These are phyloP conservation scores for Acromyrmex heyeri DNA, from an alignment of 1,140 invertebrate genomes.

Conservation along the genomic window DNA sequence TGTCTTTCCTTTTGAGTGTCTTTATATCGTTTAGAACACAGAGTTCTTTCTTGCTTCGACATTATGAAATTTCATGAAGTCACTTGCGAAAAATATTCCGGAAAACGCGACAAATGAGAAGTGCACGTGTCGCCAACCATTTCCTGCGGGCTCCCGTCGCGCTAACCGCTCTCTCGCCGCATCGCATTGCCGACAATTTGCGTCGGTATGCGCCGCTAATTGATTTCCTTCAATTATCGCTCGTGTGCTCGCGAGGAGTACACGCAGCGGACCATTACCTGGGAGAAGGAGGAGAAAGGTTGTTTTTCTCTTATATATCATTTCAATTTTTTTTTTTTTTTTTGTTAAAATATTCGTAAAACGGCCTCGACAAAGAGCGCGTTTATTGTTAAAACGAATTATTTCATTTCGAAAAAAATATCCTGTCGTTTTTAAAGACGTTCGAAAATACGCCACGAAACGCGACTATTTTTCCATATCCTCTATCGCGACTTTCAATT, in stretches of 20 bases:
- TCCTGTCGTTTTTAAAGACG: conserved; percentile 35
- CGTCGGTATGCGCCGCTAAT: conserved; percentile 55
- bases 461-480: conserved; percentile 8
- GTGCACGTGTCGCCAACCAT: conserved; percentile 73
- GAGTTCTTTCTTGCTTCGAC: conserved; percentile 60
- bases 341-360: conserved; percentile 42
- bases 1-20: conserved; percentile 45
- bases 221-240: conserved; percentile 65
- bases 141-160: conserved; percentile 73
- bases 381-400: conserved; percentile 52
- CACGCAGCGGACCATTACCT: conserved; percentile 78
- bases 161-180: conserved; percentile 72
- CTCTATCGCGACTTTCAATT: conserved; percentile 42
- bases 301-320: conserved; percentile 63
- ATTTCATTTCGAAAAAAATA: conserved; percentile 46
- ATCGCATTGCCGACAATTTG: conserved; percentile 63
- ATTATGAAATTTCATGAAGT: conserved; percentile 91
- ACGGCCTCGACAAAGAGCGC: conserved; percentile 73
- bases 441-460: conserved; percentile 59
- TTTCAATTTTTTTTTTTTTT: conserved; percentile 12
- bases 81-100: conserved; percentile 82
- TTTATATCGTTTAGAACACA: conserved; percentile 53
- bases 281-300: conserved; percentile 58
- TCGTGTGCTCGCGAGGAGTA: conserved; percentile 17
- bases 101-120: conserved; percentile 80